phyloP scores from a whole-genome alignment of 2,113 vertebrate genomes.

The Coturnix japonica region DNA sequence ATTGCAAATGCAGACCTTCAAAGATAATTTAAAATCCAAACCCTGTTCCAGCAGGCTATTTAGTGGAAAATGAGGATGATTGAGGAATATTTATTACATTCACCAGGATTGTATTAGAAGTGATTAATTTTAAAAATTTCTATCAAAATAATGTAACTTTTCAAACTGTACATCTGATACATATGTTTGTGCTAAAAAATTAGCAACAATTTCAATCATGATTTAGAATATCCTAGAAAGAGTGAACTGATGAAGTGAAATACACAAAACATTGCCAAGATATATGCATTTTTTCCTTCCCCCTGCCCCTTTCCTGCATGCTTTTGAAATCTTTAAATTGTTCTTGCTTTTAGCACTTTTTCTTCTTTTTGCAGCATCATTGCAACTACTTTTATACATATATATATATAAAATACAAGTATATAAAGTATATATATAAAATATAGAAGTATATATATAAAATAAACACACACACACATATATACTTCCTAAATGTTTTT shows the following conservation, averaged over 20 bases:
- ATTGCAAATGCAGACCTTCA: neutral
- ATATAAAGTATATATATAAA: too few relatives aligned
- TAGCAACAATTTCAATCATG: neutral
- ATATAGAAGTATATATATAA: too few relatives aligned
- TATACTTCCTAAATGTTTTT: neutral
- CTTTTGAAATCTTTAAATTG: neutral
- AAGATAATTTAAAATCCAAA: neutral
- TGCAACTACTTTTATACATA: neutral
- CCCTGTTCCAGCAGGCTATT: neutral
- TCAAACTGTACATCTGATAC: neutral
- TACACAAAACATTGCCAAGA: neutral
- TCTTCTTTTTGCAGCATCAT: neutral
- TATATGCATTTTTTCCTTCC: neutral
- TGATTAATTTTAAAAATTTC: neutral
- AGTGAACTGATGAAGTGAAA: neutral
- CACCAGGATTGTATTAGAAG: neutral
- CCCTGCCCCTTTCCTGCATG: accelerated
- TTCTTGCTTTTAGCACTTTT: neutral
- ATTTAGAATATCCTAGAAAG: neutral
- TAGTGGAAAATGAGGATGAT: neutral
- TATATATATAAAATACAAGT: too few relatives aligned
- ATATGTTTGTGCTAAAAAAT: neutral
- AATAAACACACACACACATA: too few relatives aligned
- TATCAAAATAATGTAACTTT: neutral
- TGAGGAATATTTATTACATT: neutral